Evolutionary conservation across 2,888 invertebrate species (phyloP).

Genomic region (Caenorhabditis doughertyi): DNA sequence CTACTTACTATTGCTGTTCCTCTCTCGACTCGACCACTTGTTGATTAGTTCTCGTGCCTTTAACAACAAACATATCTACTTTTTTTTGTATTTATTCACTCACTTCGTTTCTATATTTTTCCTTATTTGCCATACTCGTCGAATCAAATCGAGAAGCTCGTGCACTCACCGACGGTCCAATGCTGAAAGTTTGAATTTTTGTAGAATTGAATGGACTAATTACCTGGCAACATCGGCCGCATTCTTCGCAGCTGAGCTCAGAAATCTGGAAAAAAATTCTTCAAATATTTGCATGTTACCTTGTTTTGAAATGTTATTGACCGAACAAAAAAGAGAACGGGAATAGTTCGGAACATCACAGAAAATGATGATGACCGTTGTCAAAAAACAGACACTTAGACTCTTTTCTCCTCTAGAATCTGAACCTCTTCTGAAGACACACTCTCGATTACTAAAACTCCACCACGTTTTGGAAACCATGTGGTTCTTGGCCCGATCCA

Average conservation of each 20-base stretch:
- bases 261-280: constrained; percentile 37
- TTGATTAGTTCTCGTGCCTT: constrained; percentile 71
- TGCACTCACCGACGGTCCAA: constrained; percentile 72
- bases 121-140: constrained; percentile 62
- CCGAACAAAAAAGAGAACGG: not conserved
- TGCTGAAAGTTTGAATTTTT: constrained; percentile 52
- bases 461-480: constrained; percentile 46
- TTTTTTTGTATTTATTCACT: not conserved
- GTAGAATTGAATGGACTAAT: not conserved
- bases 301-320: not conserved
- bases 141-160: constrained; percentile 76
- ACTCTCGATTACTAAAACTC: not conserved
- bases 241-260: constrained; percentile 66
- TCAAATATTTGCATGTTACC: too few species aligned
- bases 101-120: constrained; percentile 71
- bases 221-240: constrained; percentile 70
- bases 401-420: constrained; percentile 27
- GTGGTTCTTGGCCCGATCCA: constrained; percentile 53
- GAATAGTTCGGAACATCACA: constrained; percentile 6
- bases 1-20: constrained; percentile 56
- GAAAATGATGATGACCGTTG: constrained; percentile 48
- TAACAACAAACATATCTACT: constrained; percentile 17
- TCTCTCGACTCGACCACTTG: constrained; percentile 73
- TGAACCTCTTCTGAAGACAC: constrained; percentile 39
- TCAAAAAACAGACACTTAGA: constrained; percentile 31